These are phyloP conservation scores for Lypha dubia DNA, from an alignment of 2,888 invertebrate species.

Conservation along the genomic window DNA sequence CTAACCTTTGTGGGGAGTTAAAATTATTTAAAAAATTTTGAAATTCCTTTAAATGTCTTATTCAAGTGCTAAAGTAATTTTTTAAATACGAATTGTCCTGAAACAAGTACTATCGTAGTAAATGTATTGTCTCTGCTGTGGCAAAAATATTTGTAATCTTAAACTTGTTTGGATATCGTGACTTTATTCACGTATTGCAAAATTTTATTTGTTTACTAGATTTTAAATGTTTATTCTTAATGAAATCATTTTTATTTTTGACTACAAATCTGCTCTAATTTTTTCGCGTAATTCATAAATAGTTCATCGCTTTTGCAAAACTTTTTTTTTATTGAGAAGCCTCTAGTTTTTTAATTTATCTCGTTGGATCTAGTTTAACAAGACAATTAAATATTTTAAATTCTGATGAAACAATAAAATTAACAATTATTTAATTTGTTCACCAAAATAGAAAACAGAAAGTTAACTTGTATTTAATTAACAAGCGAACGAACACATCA, in stretches of 20 bases:
- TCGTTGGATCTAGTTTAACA: not conserved
- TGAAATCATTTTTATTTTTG: not conserved
- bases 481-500: conserved; percentile 29
- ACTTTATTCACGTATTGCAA: not conserved
- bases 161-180: not conserved
- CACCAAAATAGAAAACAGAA: conserved; percentile 14
- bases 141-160: not conserved
- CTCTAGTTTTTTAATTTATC: not conserved
- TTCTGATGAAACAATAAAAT: not conserved
- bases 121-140: no score
- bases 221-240: not conserved
- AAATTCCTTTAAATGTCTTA: no score
- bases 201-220: no score
- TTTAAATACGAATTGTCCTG: no score
- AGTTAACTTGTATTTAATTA: conserved; percentile 42
- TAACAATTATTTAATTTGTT: not conserved
- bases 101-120: no score
- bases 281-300: not conserved
- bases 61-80: no score
- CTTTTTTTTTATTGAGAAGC: not conserved
- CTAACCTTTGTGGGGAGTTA: no score
- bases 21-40: no score
- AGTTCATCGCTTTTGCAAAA: not conserved
- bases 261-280: not conserved
- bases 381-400: not conserved